Evolutionary conservation across 2,113 vertebrate species (phyloP).

Genomic region (Crotalus viridis): DNA sequence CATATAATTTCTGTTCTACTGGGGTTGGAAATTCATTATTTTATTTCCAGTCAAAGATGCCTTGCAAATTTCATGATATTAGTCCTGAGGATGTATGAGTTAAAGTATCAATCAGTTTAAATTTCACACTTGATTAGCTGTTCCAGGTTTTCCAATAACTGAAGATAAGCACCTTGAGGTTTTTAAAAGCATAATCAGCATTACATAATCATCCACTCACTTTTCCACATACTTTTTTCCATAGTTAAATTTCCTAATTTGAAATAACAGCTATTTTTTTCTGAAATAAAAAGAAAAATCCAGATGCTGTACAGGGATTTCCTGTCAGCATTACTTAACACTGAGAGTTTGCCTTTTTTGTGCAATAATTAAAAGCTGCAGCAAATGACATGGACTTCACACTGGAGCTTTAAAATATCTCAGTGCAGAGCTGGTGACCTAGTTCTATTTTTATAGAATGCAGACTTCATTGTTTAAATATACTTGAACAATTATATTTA

Average conservation of each 20-base stretch:
- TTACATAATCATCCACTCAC: not conserved
- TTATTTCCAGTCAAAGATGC: not conserved
- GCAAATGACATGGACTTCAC: not conserved
- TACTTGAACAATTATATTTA: not conserved
- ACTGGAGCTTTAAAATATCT: slow-evolving; percentile 3
- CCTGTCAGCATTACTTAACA: slow-evolving; percentile 21
- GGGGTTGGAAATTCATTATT: not conserved
- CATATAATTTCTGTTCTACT: not conserved
- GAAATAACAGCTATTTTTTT: slow-evolving; percentile 13
- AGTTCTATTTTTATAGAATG: not conserved
- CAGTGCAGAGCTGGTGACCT: not conserved
- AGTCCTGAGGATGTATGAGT: not conserved
- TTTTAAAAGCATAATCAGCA: slow-evolving; percentile 18
- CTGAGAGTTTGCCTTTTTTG: slow-evolving; percentile 6
- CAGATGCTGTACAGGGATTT: slow-evolving; percentile 17
- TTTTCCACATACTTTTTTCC: not conserved
- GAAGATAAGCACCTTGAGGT: slow-evolving; percentile 10
- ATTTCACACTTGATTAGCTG: not conserved
- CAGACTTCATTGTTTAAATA: not conserved
- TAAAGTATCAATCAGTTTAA: not conserved
- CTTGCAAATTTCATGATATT: not conserved
- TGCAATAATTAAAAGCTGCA: slow-evolving; percentile 19
- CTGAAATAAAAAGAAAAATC: slow-evolving; percentile 1
- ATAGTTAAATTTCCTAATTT: slow-evolving; percentile 23
- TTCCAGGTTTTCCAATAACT: slow-evolving; percentile 5